These are phyloP conservation scores for Cephalopachus bancanus DNA, from an alignment of 2,797 vertebrate species.

Conservation along the genomic window DNA sequence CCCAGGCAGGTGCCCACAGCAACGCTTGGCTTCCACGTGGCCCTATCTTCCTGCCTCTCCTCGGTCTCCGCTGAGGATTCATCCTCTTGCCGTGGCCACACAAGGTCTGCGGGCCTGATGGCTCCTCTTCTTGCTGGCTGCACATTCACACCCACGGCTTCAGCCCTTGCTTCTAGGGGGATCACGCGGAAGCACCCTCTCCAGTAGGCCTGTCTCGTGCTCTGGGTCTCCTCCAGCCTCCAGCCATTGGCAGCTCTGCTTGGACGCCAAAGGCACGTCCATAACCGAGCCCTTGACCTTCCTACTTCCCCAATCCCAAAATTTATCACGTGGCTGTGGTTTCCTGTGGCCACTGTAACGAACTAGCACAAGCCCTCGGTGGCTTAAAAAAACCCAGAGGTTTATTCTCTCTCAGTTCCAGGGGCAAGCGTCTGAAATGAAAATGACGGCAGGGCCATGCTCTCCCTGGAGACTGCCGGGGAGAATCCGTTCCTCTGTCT, in stretches of 20 bases:
- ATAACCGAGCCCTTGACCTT: neutral
- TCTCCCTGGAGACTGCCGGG: neutral
- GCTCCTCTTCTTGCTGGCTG: neutral
- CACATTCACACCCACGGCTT: neutral
- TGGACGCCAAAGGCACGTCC: neutral
- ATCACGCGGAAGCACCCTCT: neutral
- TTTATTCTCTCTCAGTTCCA: neutral
- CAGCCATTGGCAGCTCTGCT: neutral
- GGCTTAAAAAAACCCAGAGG: neutral
- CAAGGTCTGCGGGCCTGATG: neutral
- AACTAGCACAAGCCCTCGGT: neutral
- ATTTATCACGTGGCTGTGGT: neutral
- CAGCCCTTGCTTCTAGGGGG: neutral
- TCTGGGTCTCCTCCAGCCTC: too few relatives aligned
- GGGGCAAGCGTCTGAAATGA: neutral
- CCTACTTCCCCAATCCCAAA: neutral
- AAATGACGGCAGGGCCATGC: neutral
- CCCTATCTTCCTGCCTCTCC: neutral
- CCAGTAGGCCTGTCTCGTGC: neutral
- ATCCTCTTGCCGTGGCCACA: neutral
- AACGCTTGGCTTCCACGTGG: neutral
- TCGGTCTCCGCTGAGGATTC: neutral
- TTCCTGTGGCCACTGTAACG: neutral
- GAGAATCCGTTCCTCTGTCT: neutral
- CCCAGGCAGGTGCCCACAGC: neutral